These are phyloP conservation scores for Ochotona princeps DNA, from an alignment of 2,113 vertebrate genomes.

Conservation along the genomic window DNA sequence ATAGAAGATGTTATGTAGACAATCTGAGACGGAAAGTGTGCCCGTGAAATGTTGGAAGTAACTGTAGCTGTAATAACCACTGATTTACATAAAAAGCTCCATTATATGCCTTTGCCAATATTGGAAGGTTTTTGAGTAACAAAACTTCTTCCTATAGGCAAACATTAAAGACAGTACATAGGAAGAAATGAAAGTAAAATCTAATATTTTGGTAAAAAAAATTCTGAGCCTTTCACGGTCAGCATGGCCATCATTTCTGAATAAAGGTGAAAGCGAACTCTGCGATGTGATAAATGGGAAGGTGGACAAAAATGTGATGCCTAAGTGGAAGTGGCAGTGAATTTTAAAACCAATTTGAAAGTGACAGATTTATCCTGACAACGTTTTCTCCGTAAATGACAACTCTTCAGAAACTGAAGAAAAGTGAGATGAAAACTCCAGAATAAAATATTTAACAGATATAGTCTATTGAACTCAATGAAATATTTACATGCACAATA, in stretches of 20 bases:
- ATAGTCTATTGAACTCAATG: constrained; percentile 34
- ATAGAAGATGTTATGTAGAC: not conserved
- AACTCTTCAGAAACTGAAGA: constrained; percentile 54
- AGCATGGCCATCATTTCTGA: not conserved
- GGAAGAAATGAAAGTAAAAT: not conserved
- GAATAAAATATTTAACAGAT: constrained; percentile 78
- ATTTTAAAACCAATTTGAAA: constrained; percentile 58
- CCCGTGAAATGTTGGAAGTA: not conserved
- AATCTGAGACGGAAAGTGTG: not conserved
- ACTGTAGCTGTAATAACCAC: not conserved
- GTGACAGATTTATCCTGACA: constrained; percentile 50
- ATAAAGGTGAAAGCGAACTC: not conserved
- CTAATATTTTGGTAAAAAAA: not conserved
- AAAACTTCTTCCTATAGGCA: not conserved
- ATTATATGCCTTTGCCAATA: not conserved
- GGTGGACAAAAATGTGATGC: not conserved
- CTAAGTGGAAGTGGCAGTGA: not conserved
- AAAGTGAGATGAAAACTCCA: not conserved
- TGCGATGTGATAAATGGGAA: not conserved
- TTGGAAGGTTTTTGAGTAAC: not conserved
- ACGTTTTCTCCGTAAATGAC: constrained; percentile 10
- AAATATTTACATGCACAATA: constrained; percentile 63
- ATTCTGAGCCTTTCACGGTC: not conserved
- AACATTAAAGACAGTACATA: not conserved
- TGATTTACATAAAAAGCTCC: not conserved